Conservation (phyloP, 2,113 vertebrate species). For the Cryptotis parvus region DNA sequence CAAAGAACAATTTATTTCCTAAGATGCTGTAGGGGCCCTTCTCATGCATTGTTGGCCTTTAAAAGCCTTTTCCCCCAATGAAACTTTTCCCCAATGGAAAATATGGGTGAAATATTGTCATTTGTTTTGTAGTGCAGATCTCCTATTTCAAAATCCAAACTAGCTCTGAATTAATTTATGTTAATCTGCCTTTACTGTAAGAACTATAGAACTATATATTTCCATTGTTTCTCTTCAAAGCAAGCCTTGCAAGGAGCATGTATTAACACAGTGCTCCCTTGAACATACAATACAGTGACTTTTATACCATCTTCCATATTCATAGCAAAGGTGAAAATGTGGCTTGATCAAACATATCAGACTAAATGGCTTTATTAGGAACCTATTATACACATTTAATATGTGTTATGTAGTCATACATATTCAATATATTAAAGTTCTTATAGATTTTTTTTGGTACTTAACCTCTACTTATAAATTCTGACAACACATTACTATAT, state of each 20-base stretch:
- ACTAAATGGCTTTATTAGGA: not conserved
- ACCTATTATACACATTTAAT: fast-evolving
- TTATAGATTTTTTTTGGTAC: not conserved
- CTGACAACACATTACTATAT: constrained; percentile 36
- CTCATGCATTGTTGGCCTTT: constrained; percentile 46
- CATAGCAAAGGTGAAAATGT: not conserved
- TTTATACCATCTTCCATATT: not conserved
- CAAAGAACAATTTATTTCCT: constrained; percentile 65
- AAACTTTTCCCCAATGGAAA: not conserved
- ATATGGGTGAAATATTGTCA: constrained; percentile 23
- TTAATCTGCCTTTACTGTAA: constrained; percentile 31
- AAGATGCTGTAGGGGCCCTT: constrained; percentile 40
- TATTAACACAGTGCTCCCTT: not conserved
- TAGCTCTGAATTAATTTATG: not conserved
- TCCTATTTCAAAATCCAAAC: constrained; percentile 51
- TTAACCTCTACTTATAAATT: constrained; percentile 18
- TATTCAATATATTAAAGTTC: not conserved
- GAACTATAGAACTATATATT: not conserved
- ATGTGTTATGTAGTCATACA: not conserved
- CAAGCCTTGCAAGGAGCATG: not conserved
- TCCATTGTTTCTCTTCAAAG: constrained; percentile 20
- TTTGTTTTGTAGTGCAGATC: constrained; percentile 16
- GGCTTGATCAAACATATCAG: not conserved
- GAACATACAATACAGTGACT: not conserved
- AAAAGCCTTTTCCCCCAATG: constrained; percentile 23